Evolutionary conservation across 2,797 vertebrate species (phyloP).

Genomic region (Malacoraja senta): DNA sequence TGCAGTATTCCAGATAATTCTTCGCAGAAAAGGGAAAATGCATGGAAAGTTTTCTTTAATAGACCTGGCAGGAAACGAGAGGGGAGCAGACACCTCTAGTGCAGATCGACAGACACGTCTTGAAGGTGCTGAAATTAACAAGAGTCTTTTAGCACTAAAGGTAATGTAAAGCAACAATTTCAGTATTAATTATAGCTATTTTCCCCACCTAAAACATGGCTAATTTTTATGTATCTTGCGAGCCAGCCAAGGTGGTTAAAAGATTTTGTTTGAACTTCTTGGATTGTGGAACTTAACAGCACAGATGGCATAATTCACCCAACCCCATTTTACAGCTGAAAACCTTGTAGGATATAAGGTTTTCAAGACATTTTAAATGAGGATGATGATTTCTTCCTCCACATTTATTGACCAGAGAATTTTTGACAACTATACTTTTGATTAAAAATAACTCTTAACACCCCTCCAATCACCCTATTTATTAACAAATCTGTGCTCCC

Average conservation of each 20-base stretch:
- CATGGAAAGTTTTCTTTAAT: slow-evolving; percentile 97
- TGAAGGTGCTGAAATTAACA: slow-evolving; percentile 97
- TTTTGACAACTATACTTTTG: too few species aligned
- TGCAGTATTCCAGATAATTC: slow-evolving; percentile 94
- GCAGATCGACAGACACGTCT: slow-evolving; percentile 90
- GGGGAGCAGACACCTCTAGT: slow-evolving; percentile 92
- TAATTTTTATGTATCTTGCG: background rate
- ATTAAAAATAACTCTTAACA: too few species aligned
- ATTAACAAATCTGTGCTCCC: too few species aligned
- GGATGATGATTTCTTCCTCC: too few species aligned
- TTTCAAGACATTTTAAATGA: too few species aligned
- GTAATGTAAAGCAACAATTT: slow-evolving; percentile 53
- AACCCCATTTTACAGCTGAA: too few species aligned
- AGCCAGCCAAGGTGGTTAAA: background rate
- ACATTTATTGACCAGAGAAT: too few species aligned
- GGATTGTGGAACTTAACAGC: too few species aligned
- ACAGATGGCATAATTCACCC: too few species aligned
- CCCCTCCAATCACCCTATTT: too few species aligned
- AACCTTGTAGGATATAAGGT: too few species aligned
- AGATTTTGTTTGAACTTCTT: background rate
- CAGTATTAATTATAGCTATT: background rate
- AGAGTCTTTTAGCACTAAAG: slow-evolving; percentile 96
- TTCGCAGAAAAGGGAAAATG: slow-evolving; percentile 85
- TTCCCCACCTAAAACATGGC: background rate
- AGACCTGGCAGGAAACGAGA: slow-evolving; percentile 92